Evolutionary conservation across 2,797 vertebrate species (phyloP).

Genomic region (Sebastes flavidus): DNA sequence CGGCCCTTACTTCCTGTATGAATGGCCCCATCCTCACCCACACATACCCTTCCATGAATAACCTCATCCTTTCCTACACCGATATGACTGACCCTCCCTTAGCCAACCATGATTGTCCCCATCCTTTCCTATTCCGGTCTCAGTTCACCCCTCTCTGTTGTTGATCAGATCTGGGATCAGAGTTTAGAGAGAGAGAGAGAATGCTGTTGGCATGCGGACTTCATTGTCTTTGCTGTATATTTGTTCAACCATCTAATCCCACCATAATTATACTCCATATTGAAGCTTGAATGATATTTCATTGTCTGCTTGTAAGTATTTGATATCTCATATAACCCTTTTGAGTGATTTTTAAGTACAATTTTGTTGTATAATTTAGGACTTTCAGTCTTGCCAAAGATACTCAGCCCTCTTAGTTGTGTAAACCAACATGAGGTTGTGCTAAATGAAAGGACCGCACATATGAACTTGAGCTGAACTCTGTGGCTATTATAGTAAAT

Average conservation of each 20-base stretch:
- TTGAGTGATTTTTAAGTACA: background rate
- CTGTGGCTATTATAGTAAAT: background rate
- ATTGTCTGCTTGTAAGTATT: constrained; percentile 13
- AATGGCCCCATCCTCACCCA: constrained; percentile 20
- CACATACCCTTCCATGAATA: background rate
- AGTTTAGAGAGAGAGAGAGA: constrained; percentile 37
- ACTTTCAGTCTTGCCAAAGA: background rate
- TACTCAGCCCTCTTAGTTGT: background rate
- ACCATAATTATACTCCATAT: background rate
- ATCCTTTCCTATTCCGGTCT: constrained; percentile 16
- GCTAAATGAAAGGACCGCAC: background rate
- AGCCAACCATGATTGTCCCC: constrained; percentile 12
- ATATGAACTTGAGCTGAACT: constrained; percentile 13
- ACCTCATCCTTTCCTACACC: background rate
- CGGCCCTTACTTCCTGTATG: constrained; percentile 4
- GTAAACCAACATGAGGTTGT: background rate
- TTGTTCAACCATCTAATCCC: constrained; percentile 16
- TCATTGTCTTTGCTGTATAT: constrained; percentile 16
- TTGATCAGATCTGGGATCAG: constrained; percentile 36
- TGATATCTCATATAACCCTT: background rate
- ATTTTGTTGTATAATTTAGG: background rate
- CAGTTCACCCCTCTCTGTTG: constrained; percentile 22
- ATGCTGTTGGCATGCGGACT: constrained; percentile 68
- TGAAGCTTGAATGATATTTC: background rate
- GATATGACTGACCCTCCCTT: background rate